phyloP scores from a whole-genome alignment of 2,888 invertebrate genomes.

The Eupeodes latifasciatus region DNA sequence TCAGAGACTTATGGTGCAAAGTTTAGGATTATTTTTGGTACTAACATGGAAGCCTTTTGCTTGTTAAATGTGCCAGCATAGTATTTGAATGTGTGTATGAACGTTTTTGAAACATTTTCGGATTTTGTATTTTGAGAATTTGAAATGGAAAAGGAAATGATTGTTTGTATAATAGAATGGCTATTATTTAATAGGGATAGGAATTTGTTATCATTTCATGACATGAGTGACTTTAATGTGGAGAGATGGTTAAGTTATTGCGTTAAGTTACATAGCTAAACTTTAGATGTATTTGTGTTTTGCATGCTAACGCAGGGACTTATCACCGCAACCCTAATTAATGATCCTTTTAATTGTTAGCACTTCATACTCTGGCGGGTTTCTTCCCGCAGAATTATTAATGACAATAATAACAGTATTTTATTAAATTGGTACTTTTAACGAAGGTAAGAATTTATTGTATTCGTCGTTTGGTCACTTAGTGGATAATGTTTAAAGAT shows the following conservation, averaged over 20 bases:
- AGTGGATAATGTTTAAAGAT: too few species aligned
- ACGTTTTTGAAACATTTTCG: background rate
- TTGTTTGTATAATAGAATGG: background rate
- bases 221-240: constrained; percentile 1
- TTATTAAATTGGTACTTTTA: too few species aligned
- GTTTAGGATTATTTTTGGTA: constrained; percentile 18
- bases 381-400: too few species aligned
- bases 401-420: too few species aligned
- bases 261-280: background rate
- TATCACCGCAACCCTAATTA: background rate
- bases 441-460: too few species aligned
- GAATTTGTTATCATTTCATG: background rate
- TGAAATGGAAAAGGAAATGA: background rate
- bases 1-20: constrained; percentile 5
- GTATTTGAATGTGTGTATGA: background rate
- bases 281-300: background rate
- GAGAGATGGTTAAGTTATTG: background rate
- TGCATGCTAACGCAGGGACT: background rate
- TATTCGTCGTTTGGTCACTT: too few species aligned
- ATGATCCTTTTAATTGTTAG: background rate
- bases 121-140: background rate
- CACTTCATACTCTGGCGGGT: too few species aligned
- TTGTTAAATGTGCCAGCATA: background rate
- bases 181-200: background rate
- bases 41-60: constrained; percentile 6